Percentiles rank a stretch among this genome's conserved stretches.
Conservation (phyloP, 2,888 invertebrate species). For the Ariolimax columbianus region DNA sequence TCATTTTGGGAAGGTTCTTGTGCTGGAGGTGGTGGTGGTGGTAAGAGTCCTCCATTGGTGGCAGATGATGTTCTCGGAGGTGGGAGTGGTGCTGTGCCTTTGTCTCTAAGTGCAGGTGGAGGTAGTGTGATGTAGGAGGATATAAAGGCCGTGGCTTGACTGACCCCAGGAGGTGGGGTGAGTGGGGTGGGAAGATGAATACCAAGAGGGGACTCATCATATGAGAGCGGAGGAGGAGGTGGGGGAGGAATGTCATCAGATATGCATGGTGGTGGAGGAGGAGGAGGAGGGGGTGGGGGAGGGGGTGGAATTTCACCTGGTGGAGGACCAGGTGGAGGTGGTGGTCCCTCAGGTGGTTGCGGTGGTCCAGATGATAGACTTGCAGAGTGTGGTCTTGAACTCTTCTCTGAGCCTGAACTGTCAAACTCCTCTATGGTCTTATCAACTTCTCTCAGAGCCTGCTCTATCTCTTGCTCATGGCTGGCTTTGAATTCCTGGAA, state of each 20-base stretch:
- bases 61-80: constrained; percentile 50
- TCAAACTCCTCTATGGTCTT: constrained; percentile 56
- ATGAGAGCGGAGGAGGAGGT: constrained; percentile 50
- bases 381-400: constrained; percentile 30
- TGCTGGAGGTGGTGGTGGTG: constrained; percentile 47
- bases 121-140: constrained; percentile 59
- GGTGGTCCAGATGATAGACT: constrained; percentile 29
- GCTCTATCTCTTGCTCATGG: constrained; percentile 51
- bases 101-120: constrained; percentile 45
- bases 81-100: constrained; percentile 47
- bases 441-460: constrained; percentile 55
- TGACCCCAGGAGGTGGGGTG: constrained; percentile 42
- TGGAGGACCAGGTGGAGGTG: constrained; percentile 51
- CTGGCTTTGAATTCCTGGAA: constrained; percentile 53
- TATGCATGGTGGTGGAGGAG: constrained; percentile 54
- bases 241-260: constrained; percentile 50
- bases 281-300: constrained; percentile 51
- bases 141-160: constrained; percentile 61
- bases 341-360: constrained; percentile 43
- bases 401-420: constrained; percentile 47
- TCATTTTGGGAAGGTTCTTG: not conserved
- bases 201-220: constrained; percentile 26
- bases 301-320: constrained; percentile 43
- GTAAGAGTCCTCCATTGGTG: constrained; percentile 31
- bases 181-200: constrained; percentile 47